phyloP scores from a whole-genome alignment of 1,140 invertebrate genomes.

The Drosophila cardini region DNA sequence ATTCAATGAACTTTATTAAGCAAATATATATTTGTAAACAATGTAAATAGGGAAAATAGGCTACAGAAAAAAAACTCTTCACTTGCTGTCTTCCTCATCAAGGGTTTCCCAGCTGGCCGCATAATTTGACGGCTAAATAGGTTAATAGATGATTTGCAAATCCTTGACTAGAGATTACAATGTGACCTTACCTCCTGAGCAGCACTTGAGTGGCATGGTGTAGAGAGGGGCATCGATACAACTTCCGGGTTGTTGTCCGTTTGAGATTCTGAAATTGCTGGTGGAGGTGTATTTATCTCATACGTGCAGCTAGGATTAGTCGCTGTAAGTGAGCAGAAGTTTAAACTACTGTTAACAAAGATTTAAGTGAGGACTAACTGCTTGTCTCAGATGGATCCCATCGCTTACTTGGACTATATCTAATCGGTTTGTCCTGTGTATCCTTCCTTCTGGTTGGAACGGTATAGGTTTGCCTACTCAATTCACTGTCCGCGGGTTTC shows the following conservation, averaged over 20 bases:
- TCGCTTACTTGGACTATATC: background rate
- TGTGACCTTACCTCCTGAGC: conserved; percentile 10
- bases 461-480: background rate
- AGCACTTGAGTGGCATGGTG: background rate
- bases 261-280: background rate
- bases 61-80: background rate
- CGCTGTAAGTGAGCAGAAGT: background rate
- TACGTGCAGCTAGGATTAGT: background rate
- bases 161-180: background rate
- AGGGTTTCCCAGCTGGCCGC: conserved; percentile 59
- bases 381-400: background rate
- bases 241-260: background rate
- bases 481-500: background rate
- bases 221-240: background rate
- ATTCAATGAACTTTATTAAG: conserved; percentile 44
- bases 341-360: background rate
- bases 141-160: background rate
- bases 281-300: no score
- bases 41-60: conserved; percentile 1
- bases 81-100: conserved; percentile 49
- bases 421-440: background rate
- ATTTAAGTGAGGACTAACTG: background rate
- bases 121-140: conserved; percentile 17
- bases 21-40: conserved; percentile 42
- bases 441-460: background rate